Base-by-base conservation (phyloP, 1,140 invertebrate species). In the Drosophila malerkotliana region DNA sequence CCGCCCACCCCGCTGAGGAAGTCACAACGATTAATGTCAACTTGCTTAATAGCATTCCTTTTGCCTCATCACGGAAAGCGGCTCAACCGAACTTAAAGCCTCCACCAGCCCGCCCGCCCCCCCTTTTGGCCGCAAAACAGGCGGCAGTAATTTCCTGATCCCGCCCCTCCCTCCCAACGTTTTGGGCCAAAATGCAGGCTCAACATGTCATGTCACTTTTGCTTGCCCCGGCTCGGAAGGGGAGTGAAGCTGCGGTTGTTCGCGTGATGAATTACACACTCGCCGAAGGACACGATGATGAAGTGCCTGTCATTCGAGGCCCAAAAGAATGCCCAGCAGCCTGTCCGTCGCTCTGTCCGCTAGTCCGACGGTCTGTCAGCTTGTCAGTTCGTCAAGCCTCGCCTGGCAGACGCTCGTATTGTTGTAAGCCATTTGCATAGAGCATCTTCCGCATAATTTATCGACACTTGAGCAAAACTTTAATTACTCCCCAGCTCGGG, bases 261-360 rank as follows among this genome's bases (percentile, higher is more conserved):
- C 83, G 83, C 83, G 84, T 88, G 83, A 88, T 88, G 83, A 88
- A 88, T 88, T 88, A 88, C 83, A 88, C 72, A 83, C 84, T 79
- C 83, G 83, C 84, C 83, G 84, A 88, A 88, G 83, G 83, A 88
- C 83, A 89, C 72, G 79, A 89, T 88, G 83, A 88, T 88, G 83
- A 89, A 88, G 83, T 88, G 83, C 79, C 84, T 88, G 83, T 88
- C 83, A 88, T 89, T 88, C 72, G 63, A 66, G 89, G 87, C 76
- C 83, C 71, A 72, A 88, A 88, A 88, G 83, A 88, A 88, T 83
- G 84, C 82, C 79, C 84, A 83, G 64, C 83, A 69, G 83, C 62
- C 72, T 44, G 72, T 58, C 61, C 24, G 51, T 44, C 34, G 39
- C 5, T 28, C 28, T 5, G 21, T 47, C 32, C 39, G 58, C 34